Percentiles rank a stretch among this genome's conserved stretches.
Evolutionary conservation across 2,888 invertebrate genomes (phyloP).

Genomic region (Parnassius mnemosyne): DNA sequence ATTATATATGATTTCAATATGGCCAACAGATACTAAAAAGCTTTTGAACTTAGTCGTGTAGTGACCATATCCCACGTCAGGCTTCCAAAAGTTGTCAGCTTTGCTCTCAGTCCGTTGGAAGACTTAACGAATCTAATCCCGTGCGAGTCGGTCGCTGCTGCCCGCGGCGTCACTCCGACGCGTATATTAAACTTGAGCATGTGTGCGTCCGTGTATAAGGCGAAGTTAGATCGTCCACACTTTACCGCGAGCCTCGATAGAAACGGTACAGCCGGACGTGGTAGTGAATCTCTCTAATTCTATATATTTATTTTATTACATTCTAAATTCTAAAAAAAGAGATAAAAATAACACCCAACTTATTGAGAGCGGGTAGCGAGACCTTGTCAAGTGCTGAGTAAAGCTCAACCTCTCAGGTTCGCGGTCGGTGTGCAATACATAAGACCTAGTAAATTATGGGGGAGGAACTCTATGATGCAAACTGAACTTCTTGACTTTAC

Average conservation of each 20-base stretch:
- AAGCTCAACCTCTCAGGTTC: too few relatives aligned
- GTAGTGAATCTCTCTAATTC: conserved; percentile 22
- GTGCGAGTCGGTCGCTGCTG: conserved; percentile 52
- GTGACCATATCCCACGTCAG: conserved; percentile 14
- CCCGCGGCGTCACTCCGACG: conserved; percentile 55
- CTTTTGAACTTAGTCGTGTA: conserved; percentile 4
- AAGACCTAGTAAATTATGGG: too few relatives aligned
- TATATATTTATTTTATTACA: neutral
- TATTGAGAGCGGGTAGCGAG: too few relatives aligned
- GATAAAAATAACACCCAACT: too few relatives aligned
- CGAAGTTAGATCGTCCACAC: conserved; percentile 80
- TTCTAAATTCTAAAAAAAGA: too few relatives aligned
- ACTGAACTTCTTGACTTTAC: too few relatives aligned
- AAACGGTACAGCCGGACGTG: conserved; percentile 54
- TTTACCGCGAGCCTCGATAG: conserved; percentile 78
- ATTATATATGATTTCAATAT: too few relatives aligned
- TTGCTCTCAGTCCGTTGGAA: conserved; percentile 31
- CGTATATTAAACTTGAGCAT: conserved; percentile 34
- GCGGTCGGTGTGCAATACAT: too few relatives aligned
- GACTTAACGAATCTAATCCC: conserved; percentile 68
- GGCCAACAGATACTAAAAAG: neutral
- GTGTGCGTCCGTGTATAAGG: conserved; percentile 60
- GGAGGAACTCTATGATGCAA: too few relatives aligned
- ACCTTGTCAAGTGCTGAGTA: too few relatives aligned
- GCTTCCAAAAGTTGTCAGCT: conserved; percentile 26